Conservation (phyloP, 2,113 vertebrate species). For the Ornithorhynchus anatinus region DNA sequence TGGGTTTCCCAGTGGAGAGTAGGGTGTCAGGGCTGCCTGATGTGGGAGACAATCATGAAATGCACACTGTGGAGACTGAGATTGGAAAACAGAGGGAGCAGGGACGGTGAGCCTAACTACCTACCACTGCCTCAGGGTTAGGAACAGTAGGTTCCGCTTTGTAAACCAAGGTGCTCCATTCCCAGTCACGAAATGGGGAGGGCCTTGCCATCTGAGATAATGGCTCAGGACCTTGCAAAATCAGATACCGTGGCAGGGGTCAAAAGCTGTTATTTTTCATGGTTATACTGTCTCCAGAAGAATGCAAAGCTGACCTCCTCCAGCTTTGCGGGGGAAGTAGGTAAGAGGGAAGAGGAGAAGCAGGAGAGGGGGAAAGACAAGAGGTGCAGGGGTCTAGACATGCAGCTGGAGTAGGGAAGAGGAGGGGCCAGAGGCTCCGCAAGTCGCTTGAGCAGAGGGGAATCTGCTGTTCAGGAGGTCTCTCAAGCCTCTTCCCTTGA, state of each 20-base stretch:
- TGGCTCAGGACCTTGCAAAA: background rate
- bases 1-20: background rate
- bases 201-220: background rate
- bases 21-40: background rate
- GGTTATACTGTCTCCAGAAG: background rate
- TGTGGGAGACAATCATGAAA: background rate
- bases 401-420: rapidly evolving
- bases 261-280: background rate
- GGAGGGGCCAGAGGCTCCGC: background rate
- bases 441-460: background rate
- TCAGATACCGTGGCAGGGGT: background rate
- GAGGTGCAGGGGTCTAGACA: background rate
- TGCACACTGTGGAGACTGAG: background rate
- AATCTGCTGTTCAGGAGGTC: background rate
- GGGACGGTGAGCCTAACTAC: too few species aligned
- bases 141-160: background rate
- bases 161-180: background rate
- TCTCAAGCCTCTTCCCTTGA: rapidly evolving
- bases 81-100: background rate
- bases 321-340: background rate
- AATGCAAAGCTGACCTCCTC: background rate
- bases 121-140: background rate
- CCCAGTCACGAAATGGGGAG: background rate
- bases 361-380: background rate
- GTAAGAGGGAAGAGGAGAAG: background rate